Evolutionary conservation across 1,140 invertebrate genomes (phyloP).

Genomic region (Aphis craccivora): DNA sequence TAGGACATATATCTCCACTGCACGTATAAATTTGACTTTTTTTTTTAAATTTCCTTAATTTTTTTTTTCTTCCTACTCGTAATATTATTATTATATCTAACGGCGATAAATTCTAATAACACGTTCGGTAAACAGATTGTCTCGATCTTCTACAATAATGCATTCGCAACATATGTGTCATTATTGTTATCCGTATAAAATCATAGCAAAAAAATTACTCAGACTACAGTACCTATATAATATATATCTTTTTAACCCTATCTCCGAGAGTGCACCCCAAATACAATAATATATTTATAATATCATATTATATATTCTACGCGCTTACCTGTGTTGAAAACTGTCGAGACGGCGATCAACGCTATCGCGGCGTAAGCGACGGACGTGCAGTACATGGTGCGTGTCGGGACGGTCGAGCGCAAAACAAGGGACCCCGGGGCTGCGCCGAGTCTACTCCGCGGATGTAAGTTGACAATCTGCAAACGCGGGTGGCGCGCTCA

Average conservation of each 20-base stretch:
- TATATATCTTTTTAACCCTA: too few relatives aligned
- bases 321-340: conserved; percentile 31
- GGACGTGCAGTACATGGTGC: conserved; percentile 37
- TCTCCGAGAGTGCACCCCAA: background rate
- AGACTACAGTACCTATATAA: too few relatives aligned
- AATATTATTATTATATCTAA: background rate
- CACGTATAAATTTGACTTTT: background rate
- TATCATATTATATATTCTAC: too few relatives aligned
- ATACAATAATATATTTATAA: too few relatives aligned
- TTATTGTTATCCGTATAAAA: background rate
- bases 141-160: background rate
- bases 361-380: conserved; percentile 11
- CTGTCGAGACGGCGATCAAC: conserved; percentile 12
- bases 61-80: background rate
- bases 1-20: background rate
- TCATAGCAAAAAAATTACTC: background rate
- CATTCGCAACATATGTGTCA: background rate
- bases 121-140: background rate
- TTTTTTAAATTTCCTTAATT: background rate
- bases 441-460: background rate
- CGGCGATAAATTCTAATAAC: background rate
- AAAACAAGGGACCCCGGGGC: conserved; percentile 18
- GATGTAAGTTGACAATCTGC: background rate
- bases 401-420: conserved; percentile 11
- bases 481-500: conserved; percentile 11